Evolutionary conservation across 2,113 vertebrate species (phyloP), one percentile per base, ranked within the genome.

Genomic region (Ceyx cyanopectus): DNA sequence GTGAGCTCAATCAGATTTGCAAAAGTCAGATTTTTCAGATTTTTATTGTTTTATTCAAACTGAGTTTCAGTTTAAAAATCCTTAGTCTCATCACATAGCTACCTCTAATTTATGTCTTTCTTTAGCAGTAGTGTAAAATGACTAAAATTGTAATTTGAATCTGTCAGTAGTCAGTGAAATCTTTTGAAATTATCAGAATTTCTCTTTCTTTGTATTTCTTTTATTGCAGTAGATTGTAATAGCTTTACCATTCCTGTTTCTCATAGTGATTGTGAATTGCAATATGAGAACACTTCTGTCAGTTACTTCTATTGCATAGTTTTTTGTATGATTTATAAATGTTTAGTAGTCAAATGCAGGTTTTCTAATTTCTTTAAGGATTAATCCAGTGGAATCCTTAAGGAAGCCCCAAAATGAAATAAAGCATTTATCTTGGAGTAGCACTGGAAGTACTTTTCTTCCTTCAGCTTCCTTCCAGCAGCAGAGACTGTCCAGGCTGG

Each of bases 321-420:
- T 85, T 93, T 75, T 37, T 48, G 22, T 69, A 29, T 63, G 48
- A 72, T 89, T 91, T 92, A 68, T 75, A 75, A 68, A 89, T 88
- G 58, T n/a, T 53, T 57, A 29, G 29, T 26, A 74, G 30, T 81
- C 57, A 37, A 54, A 86, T 10, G 34, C 57, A 63, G 17, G 12
- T 22, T 32, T 77, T 80, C 37, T 81, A 21, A 61, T 75, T 92
- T 93, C 70, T 68, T 48, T 65, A 21, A 58, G 58, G 54, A 30
- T 87, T 80, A 67, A 79, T 29, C 18, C n/a, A 56, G 37, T 9
- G 61, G 24, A 11, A 65, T 68, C 51, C 29, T 34, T 26, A 66
- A 77, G 67, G 53, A 57, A 84, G 37, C 23, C 14, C 32, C 14
- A 26, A 23, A 48, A 51, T 29, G 18, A 78, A 27, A 40, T 2